Percentiles rank a stretch among this genome's conserved stretches.
phyloP scores from a whole-genome alignment of 64 coral and sea anemone genomes.

The Stichodactyla mertensii region DNA sequence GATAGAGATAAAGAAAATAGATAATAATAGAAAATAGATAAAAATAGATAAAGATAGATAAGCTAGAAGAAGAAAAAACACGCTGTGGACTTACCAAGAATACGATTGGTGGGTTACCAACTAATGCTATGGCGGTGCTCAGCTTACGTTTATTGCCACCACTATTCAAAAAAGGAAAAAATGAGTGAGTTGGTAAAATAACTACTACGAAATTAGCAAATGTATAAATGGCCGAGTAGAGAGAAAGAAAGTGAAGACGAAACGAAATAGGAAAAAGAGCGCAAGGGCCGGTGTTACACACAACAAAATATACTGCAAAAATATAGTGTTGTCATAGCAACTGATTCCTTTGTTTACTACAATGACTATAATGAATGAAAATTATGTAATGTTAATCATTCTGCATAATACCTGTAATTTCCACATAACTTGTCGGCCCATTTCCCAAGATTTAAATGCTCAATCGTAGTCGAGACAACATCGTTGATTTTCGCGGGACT shows the following conservation, averaged over 20 bases:
- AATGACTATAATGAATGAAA: background rate
- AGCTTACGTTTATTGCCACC: conserved; percentile 95
- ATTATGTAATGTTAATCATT: background rate
- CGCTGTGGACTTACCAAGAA: conserved; percentile 52
- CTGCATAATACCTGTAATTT: conserved; percentile 67
- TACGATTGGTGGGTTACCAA: conserved; percentile 92
- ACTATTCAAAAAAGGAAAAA: conserved; percentile 16
- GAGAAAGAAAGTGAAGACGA: background rate
- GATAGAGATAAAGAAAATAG: too few relatives aligned
- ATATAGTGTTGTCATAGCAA: too few relatives aligned
- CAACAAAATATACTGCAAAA: too few relatives aligned
- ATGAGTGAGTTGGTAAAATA: background rate
- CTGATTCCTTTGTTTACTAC: too few relatives aligned
- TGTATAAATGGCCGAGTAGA: background rate
- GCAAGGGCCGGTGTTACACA: too few relatives aligned
- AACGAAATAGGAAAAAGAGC: too few relatives aligned
- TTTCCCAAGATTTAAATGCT: conserved; percentile 74
- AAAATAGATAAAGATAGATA: too few relatives aligned
- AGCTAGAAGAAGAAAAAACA: background rate
- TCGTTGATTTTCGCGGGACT: conserved; percentile 53
- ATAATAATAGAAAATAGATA: too few relatives aligned
- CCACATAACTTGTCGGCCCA: conserved; percentile 98
- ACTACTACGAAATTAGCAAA: background rate
- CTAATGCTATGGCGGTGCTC: conserved; percentile 93
- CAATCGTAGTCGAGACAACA: conserved; percentile 64